These are phyloP conservation scores for Parauchenoglanis ngamensis DNA, from an alignment of 2,797 vertebrate species.

Conservation along the genomic window DNA sequence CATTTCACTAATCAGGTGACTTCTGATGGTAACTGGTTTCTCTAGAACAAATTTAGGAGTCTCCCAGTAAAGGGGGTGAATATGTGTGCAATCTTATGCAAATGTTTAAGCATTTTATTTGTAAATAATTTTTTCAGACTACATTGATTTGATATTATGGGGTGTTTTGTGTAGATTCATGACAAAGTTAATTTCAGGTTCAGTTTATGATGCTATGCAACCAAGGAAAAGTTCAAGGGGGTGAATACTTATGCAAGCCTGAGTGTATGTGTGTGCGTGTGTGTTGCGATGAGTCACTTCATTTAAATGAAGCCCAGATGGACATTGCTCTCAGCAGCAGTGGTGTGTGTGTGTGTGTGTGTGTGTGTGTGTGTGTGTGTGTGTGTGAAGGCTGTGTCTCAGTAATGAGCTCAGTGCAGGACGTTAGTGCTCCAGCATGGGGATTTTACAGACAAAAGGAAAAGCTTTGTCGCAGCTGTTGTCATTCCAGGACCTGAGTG, in stretches of 20 bases:
- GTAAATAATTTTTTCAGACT: neutral
- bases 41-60: neutral
- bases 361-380: neutral
- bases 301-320: slow-evolving; percentile 48
- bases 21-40: neutral
- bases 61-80: neutral
- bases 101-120: neutral
- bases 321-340: slow-evolving; percentile 16
- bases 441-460: slow-evolving; percentile 84
- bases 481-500: slow-evolving; percentile 82
- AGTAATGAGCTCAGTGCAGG: neutral
- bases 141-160: neutral
- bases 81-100: neutral
- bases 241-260: neutral
- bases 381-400: neutral
- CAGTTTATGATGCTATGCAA: neutral
- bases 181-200: neutral
- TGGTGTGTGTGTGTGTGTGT: neutral
- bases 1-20: neutral
- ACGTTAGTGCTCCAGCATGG: slow-evolving; percentile 66
- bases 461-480: slow-evolving; percentile 78
- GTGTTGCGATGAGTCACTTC: slow-evolving; percentile 28
- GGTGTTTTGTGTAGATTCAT: neutral
- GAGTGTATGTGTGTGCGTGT: neutral
- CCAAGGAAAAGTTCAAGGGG: neutral